These are phyloP conservation scores for Prochilodus magdalenae DNA, from an alignment of 2,113 vertebrate species.

Conservation along the genomic window DNA sequence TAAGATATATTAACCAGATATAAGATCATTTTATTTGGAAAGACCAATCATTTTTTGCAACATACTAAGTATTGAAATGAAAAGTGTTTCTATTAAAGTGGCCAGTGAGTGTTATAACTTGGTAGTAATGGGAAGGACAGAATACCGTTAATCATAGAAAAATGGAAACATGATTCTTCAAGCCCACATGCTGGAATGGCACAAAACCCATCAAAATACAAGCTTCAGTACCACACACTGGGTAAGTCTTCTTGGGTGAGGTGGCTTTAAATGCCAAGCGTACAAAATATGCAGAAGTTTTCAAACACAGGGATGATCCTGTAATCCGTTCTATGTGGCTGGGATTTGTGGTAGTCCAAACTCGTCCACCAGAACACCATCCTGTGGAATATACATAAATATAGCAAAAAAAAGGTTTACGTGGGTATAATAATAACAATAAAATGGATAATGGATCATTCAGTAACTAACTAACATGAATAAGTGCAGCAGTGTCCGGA, in stretches of 20 bases:
- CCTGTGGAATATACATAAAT: conserved; percentile 74
- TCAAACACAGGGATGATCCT: conserved; percentile 62
- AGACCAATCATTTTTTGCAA: too few relatives aligned
- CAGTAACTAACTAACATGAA: too few relatives aligned
- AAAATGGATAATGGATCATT: too few relatives aligned
- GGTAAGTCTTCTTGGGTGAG: conserved; percentile 57
- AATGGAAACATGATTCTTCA: conserved; percentile 51
- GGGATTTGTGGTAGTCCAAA: conserved; percentile 97
- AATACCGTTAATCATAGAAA: conserved; percentile 45
- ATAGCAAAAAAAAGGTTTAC: too few relatives aligned
- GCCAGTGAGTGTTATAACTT: too few relatives aligned
- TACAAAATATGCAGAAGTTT: conserved; percentile 73
- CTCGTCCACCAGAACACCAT: conserved; percentile 96
- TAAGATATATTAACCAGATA: too few relatives aligned
- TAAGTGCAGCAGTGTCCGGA: background rate
- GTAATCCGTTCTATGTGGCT: conserved; percentile 81
- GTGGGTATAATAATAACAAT: too few relatives aligned
- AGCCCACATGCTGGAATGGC: conserved; percentile 65
- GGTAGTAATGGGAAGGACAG: conserved; percentile 19
- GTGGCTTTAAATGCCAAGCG: conserved; percentile 59
- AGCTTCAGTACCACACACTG: conserved; percentile 43
- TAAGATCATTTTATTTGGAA: too few relatives aligned
- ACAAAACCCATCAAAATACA: conserved; percentile 53
- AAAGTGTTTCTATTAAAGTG: too few relatives aligned
- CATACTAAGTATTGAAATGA: too few relatives aligned